Conservation (phyloP, 2,888 invertebrate species). For the Oscheius sp. region DNA sequence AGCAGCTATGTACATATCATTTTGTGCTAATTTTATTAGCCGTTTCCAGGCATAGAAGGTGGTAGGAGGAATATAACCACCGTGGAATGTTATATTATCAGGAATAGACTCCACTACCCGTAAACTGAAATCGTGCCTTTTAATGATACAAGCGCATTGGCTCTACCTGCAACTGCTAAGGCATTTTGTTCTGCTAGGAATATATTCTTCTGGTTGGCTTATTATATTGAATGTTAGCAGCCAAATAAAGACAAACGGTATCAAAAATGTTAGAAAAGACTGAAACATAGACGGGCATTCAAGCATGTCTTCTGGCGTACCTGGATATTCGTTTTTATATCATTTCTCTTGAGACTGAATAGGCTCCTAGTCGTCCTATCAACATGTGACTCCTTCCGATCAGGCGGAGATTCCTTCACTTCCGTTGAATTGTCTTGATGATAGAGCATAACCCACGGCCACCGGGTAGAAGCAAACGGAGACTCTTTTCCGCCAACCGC, state of each 20-base stretch:
- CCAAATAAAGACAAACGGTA: slow-evolving; percentile 22
- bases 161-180: slow-evolving; percentile 25
- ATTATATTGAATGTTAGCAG: not conserved
- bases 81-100: slow-evolving; percentile 84
- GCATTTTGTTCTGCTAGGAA: slow-evolving; percentile 4
- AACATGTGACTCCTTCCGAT: not conserved
- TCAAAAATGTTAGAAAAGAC: slow-evolving; percentile 23
- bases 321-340: not conserved
- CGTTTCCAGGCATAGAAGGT: slow-evolving; percentile 85
- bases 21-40: slow-evolving; percentile 83
- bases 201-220: not conserved
- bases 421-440: slow-evolving; percentile 1
- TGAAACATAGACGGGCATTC: not conserved
- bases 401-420: not conserved
- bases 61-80: slow-evolving; percentile 34
- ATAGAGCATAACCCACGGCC: slow-evolving; percentile 11
- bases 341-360: not conserved
- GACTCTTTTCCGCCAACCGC: slow-evolving; percentile 21
- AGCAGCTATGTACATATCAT: slow-evolving; percentile 88
- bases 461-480: not conserved
- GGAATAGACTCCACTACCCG: slow-evolving; percentile 92
- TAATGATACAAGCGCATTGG: not conserved
- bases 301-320: not conserved
- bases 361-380: not conserved
- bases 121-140: slow-evolving; percentile 78